These are phyloP conservation scores for Hipposideros larvatus DNA, from an alignment of 2,797 vertebrate genomes.

Conservation along the genomic window DNA sequence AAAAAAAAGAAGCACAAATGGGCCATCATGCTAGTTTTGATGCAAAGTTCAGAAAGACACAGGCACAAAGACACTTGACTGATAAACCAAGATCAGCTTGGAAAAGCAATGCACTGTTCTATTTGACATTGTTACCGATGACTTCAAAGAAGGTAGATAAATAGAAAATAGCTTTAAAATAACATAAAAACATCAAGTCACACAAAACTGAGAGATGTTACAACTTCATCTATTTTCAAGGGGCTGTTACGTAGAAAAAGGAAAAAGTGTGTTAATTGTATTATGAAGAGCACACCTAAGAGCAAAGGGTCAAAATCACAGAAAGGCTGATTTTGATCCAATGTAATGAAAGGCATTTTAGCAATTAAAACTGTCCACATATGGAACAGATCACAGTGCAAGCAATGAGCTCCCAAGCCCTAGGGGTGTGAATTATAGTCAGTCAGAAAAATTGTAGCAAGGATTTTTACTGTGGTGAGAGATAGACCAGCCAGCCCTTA, in stretches of 20 bases:
- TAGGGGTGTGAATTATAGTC: constrained; percentile 17
- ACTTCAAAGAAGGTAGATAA: not conserved
- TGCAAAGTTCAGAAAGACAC: constrained; percentile 13
- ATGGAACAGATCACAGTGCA: not conserved
- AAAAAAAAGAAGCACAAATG: not conserved
- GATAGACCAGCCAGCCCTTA: not conserved
- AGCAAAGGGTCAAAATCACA: constrained; percentile 61
- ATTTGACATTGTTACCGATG: not conserved
- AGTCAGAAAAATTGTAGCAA: constrained; percentile 34
- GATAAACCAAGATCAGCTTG: not conserved
- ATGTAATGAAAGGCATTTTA: constrained; percentile 35
- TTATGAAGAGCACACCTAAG: constrained; percentile 54
- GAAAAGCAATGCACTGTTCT: not conserved
- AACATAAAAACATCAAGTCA: constrained; percentile 38
- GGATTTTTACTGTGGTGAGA: constrained; percentile 49
- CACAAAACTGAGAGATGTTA: not conserved
- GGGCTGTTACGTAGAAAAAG: not conserved
- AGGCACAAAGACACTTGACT: not conserved
- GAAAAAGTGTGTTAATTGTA: constrained; percentile 36
- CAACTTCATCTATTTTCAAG: constrained; percentile 61
- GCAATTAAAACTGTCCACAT: constrained; percentile 51
- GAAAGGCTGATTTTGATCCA: constrained; percentile 51
- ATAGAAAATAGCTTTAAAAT: constrained; percentile 38
- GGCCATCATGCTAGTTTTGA: not conserved
- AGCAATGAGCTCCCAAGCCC: not conserved